Base-by-base conservation (phyloP, 1,140 invertebrate species). In the Atta colombica region DNA sequence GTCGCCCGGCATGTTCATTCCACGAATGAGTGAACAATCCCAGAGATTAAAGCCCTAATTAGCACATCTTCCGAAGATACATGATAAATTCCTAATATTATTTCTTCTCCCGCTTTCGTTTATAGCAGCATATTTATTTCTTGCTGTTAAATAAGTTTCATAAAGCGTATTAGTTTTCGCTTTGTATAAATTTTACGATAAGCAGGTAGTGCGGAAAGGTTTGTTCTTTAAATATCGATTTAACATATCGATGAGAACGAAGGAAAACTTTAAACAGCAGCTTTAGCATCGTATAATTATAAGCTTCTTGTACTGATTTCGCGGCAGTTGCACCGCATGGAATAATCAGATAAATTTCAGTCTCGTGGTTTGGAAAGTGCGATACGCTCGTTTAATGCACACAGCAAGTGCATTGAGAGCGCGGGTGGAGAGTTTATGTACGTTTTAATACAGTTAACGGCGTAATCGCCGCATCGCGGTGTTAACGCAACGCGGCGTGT, bases 281-380 rank as follows among this genome's bases (percentile, higher is more conserved):
- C n/a, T 78, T 49, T 51, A 78, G 49, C 60, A 25, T 61, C 31
- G 31, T 35, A 25, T 85, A 77, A 77, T 68, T 78, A 58, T 45
- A 58, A 78, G 75, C 82, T 85, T 66, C 72, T 77, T 65, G 75
- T 63, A 61, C 82, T 31, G 82, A 85, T 75, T 85, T 65, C 35
- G 35, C 31, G 31, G 31, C 49, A 55, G 49, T 51, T 74, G 31
- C 74, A 49, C 45, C 6, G 60, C 61, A 31, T 60, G 61, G 49
- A 78, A 78, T 85, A 78, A 85, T 85, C 82, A 78, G 65, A 55
- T 66, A 28, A 58, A 78, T 85, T 85, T 85, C 51, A 85, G 74
- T 16, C 72, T 77, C 74, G 74, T 61, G 74, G 60, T 77, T 66
- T 28, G 82, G 25, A 60, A 80, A 85, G 82, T 69, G 61, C 63